Evolutionary conservation across 2,888 invertebrate genomes (phyloP).

Genomic region (Parnassius smintheus): DNA sequence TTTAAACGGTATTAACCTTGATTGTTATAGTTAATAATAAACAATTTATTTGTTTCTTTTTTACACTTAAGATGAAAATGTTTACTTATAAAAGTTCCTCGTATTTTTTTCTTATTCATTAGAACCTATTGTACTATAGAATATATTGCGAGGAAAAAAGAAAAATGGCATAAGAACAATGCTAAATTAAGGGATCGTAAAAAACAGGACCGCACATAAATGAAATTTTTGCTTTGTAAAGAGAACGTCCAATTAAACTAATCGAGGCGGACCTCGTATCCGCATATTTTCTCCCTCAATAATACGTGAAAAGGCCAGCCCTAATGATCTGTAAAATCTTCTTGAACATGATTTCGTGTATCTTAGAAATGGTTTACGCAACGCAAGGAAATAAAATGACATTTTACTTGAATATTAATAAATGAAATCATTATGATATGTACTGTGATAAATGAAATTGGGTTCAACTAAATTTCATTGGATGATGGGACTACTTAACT

Average conservation of each 20-base stretch:
- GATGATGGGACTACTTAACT: no score
- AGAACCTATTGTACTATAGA: neutral
- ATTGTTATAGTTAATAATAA: no score
- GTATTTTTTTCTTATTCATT: no score
- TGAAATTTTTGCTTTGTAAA: constrained; percentile 19
- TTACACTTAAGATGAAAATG: no score
- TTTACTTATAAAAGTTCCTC: no score
- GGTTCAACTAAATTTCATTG: no score
- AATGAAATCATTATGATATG: no score
- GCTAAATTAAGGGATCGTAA: constrained; percentile 14
- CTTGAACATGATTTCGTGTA: constrained; percentile 1
- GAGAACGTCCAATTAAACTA: constrained; percentile 18
- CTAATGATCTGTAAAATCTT: constrained; percentile 16
- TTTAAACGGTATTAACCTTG: no score
- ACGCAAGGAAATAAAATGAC: no score
- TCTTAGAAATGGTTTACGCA: neutral
- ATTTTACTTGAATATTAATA: no score
- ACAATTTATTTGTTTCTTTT: no score
- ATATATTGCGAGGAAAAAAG: neutral
- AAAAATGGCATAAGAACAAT: constrained; percentile 12
- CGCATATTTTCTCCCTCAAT: constrained; percentile 9
- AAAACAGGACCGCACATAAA: constrained; percentile 2
- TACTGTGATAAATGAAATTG: no score
- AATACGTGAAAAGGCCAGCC: constrained; percentile 14
- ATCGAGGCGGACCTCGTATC: constrained; percentile 9